Evolutionary conservation across 2,797 vertebrate species (phyloP), one percentile per base, ranked within the genome.

Genomic region (Argentina silus): DNA sequence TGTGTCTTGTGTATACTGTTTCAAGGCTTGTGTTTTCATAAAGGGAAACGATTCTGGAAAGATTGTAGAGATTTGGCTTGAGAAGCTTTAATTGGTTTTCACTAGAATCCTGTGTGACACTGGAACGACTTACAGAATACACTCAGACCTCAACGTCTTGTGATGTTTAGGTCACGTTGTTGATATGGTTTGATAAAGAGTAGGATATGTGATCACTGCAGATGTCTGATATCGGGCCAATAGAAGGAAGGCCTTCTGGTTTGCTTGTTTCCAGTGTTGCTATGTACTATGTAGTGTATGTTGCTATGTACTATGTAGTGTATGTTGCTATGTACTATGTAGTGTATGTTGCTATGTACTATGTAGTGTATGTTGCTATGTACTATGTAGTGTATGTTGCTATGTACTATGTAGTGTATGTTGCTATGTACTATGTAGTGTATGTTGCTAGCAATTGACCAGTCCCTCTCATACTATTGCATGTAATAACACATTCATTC

Each of bases 31-130:
- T 78, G 70, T 81, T 70, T 81, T 69, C 65, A 6, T 59, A 65
- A 76, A 65, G 36, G 64, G 12, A 80, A 83, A 78, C 76, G 17
- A 80, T 84, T 63, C 21, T 60, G 69, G 73, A 78, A 57, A 79
- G 82, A 81, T 67, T 64, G 71, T 43, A 69, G 23, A 45, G 17
- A 55, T 56, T 73, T 64, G 66, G 47, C 75, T 53, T 15, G 57
- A 44, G 56, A 55, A 7, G 1, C 1, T 53, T 50, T 76, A 74
- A 78, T 80, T 75, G 55, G 65, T 70, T 79, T 85, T 77, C 57
- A 75, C 66, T 47, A 6, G 45, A 14, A 67, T 74, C 48, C 74
- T 76, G 47, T 17, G 36, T 60, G 8, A 2, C 14, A 3, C 1
- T 68, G 44, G 60, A 70, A 42, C 36, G 6, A 36, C 4, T 36